Conservation (phyloP, 37 sponge, comb jelly and placozoan species). For the Eunapius fragilis region DNA sequence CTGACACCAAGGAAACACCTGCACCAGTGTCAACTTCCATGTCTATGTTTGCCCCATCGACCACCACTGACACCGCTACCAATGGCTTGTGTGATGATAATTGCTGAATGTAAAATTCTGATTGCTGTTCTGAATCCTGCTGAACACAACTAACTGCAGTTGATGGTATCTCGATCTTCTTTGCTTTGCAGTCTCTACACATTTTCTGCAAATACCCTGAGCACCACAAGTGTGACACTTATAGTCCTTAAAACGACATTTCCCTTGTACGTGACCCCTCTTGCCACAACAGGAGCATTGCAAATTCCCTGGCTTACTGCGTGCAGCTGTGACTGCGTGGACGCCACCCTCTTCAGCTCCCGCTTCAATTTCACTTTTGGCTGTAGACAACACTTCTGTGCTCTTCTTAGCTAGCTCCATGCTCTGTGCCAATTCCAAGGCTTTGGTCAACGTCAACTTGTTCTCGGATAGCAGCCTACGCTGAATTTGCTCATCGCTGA, state of each 20-base stretch:
- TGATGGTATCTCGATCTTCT: no score
- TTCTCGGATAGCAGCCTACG: constrained; percentile 9
- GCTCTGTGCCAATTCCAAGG: constrained; percentile 18
- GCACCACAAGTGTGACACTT: constrained; percentile 45
- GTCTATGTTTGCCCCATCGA: background rate
- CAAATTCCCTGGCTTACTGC: no score
- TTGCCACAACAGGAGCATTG: constrained; percentile 28
- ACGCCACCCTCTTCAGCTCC: constrained; percentile 4
- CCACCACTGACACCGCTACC: background rate
- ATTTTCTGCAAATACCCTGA: constrained; percentile 30
- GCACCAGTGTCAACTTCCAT: constrained; percentile 36
- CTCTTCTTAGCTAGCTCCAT: constrained; percentile 22
- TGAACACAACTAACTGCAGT: no score
- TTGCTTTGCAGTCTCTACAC: constrained; percentile 8
- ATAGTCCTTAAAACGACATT: constrained; percentile 34
- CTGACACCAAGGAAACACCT: constrained; percentile 10
- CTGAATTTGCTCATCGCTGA: constrained; percentile 9
- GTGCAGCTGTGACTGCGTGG: background rate
- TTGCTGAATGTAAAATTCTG: background rate
- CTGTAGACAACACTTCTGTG: constrained; percentile 14
- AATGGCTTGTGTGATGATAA: background rate
- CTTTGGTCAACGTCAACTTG: constrained; percentile 2
- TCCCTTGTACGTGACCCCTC: constrained; percentile 3
- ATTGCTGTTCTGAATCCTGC: no score
- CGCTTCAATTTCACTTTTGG: background rate